A percentile compares a stretch with the other conserved stretches of the same genome.
Evolutionary conservation across 2,888 invertebrate genomes (phyloP).

Genomic region (Lochmaea capreae): DNA sequence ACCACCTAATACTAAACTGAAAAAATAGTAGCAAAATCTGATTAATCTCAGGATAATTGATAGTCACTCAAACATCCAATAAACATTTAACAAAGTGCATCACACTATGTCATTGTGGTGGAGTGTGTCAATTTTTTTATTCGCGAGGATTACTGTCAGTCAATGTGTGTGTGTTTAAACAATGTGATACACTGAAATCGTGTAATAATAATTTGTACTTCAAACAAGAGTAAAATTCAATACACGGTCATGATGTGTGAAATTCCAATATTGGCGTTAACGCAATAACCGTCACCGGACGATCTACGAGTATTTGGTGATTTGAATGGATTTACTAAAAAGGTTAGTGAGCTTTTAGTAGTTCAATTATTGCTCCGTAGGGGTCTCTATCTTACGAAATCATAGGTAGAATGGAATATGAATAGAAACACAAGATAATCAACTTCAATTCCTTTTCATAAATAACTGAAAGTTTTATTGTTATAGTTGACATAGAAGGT

Average conservation of each 20-base stretch:
- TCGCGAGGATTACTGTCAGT: neutral
- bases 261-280: slow-evolving; percentile 2
- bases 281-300: neutral
- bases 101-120: neutral
- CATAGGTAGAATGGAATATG: too few relatives aligned
- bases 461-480: too few relatives aligned
- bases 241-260: neutral
- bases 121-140: neutral
- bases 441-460: too few relatives aligned
- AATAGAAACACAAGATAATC: too few relatives aligned
- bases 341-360: neutral
- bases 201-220: slow-evolving; percentile 8
- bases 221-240: slow-evolving; percentile 12
- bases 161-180: neutral
- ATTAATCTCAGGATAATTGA: neutral
- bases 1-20: neutral
- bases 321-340: neutral
- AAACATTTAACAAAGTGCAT: neutral
- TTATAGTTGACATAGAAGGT: too few relatives aligned
- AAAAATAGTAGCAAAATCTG: neutral
- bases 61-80: neutral
- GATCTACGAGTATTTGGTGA: neutral
- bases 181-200: neutral
- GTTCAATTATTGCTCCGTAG: neutral
- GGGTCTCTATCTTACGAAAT: neutral